Percentiles rank a stretch among this genome's conserved stretches.
These are phyloP conservation scores for Onychorhynchus coronatus DNA, from an alignment of 2,113 vertebrate species.

Conservation along the genomic window DNA sequence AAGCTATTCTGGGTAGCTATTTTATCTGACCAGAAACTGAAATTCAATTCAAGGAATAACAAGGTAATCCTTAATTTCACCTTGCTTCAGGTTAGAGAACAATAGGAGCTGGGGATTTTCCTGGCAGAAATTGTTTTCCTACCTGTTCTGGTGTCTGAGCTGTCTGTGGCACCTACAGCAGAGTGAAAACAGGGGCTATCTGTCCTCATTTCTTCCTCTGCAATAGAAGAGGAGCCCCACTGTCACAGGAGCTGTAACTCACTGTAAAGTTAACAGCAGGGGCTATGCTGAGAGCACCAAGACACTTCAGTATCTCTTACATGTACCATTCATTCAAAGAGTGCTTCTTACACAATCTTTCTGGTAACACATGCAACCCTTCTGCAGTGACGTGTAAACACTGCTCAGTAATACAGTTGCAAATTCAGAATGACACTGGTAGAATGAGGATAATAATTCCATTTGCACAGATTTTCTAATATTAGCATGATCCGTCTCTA, in stretches of 20 bases:
- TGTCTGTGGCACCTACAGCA: neutral
- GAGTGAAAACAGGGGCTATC: neutral
- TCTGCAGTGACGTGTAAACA: neutral
- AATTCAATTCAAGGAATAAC: neutral
- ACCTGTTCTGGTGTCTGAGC: neutral
- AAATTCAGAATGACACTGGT: neutral
- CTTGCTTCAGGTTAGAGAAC: neutral
- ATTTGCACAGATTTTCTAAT: neutral
- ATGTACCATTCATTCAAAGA: fast-evolving
- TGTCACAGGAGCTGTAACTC: neutral
- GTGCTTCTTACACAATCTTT: neutral
- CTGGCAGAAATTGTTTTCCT: neutral
- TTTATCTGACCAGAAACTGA: neutral
- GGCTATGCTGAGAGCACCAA: neutral
- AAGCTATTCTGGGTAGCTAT: too few species aligned
- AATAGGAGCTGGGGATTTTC: neutral
- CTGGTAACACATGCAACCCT: neutral
- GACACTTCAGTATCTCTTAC: neutral
- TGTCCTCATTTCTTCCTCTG: neutral
- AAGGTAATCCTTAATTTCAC: neutral
- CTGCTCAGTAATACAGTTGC: neutral
- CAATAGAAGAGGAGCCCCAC: neutral
- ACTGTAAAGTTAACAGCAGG: neutral
- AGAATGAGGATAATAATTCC: neutral
- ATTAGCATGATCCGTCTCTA: neutral